Evolutionary conservation across 2,113 vertebrate species (phyloP).

Genomic region (Artemisiospiza belli): DNA sequence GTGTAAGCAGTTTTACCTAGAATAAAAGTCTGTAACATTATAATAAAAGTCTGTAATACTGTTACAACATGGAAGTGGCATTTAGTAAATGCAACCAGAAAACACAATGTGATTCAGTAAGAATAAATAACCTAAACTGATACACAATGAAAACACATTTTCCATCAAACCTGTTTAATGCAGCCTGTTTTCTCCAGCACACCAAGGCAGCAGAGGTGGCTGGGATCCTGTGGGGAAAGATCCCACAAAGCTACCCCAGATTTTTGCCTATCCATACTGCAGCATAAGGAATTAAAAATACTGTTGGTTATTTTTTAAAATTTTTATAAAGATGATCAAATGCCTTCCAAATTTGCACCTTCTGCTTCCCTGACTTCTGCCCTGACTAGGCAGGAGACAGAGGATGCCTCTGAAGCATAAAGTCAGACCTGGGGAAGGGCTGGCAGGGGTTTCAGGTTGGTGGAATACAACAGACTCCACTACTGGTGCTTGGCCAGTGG

Average conservation of each 20-base stretch:
- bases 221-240: not conserved
- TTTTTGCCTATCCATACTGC: not conserved
- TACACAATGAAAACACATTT: constrained; percentile 1
- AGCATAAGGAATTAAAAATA: not conserved
- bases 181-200: not conserved
- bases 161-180: not conserved
- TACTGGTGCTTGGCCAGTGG: not conserved
- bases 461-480: not conserved
- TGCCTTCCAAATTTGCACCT: not conserved
- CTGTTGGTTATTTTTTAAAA: rapidly evolving
- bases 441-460: not conserved
- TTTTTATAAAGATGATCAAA: not conserved
- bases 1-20: constrained; percentile 24
- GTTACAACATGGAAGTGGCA: not conserved
- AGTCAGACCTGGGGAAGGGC: not conserved
- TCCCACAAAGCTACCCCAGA: rapidly evolving
- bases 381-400: not conserved
- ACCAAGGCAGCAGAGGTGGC: not conserved
- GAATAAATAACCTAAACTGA: not conserved
- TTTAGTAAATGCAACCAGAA: constrained; percentile 18
- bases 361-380: not conserved
- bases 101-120: not conserved
- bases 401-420: not conserved
- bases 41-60: not conserved
- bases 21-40: not conserved